Evolutionary conservation across 64 coral and sea anemone species (phyloP), one percentile per base, ranked within the genome.

Genomic region (Porites lutea): DNA sequence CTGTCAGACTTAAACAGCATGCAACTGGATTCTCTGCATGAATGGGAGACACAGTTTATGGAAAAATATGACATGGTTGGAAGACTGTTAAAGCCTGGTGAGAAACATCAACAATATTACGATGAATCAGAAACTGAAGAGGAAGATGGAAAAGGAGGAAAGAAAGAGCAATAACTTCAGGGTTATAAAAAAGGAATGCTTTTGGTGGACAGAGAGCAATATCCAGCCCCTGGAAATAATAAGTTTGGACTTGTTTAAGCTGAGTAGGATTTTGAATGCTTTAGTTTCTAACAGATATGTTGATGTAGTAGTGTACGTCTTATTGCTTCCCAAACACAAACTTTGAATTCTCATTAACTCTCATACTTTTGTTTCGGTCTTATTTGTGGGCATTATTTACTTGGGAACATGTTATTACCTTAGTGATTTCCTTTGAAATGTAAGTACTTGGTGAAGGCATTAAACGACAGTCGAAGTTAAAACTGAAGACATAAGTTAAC

Each of bases 111-210:
- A 94, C 91, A 96, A 22, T 99, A 99, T 81, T 37, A 37, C 27
- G 97, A 99, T 80, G 94, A 95, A 86, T 95, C 94, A 22, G 97
- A 99, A 96, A 96, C 94, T 48, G 94, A 95, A 61, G 97, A 99
- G 63, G 95, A 97, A 94, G 97, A 99, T 51, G 95, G 93, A 7
- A 88, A 88, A 52, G 84, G 71, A 79, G 82, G 65, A 80, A 89
- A 93, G 48, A 86, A 96, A 77, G 88, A 89, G 48, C 57, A 96
- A 44, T 67, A 89, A 89, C 53, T 16, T 22, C 7, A 16, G 58
- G 48, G 52, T n/a, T 27, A 43, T 82, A 48, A 59, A 91, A 84
- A 22, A 83, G 69, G 73, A 85, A 52, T 72, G 22, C 18, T 59
- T 5, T 55, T 9, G 23, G 46, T 21, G 52, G 60, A n/a, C 13